phyloP scores from a whole-genome alignment of 2,113 vertebrate species.

The Oceanites oceanicus region DNA sequence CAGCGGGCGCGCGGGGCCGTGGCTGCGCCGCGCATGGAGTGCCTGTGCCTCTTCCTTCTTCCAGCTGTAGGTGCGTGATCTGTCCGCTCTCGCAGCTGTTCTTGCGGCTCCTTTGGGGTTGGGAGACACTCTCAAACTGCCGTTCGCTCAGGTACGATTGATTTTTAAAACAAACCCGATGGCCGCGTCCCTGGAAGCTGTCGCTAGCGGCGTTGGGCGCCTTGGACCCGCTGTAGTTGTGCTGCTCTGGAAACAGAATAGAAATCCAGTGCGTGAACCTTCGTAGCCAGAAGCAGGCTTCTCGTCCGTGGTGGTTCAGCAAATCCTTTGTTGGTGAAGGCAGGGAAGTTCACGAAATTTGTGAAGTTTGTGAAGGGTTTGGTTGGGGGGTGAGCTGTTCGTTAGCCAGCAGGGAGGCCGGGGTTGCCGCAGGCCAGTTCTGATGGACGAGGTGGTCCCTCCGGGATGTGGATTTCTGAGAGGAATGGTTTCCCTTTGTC shows the following conservation, averaged over 20 bases:
- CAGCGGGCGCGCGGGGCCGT: background rate
- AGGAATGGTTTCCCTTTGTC: background rate
- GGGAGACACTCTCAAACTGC: background rate
- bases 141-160: accelerated
- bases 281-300: background rate
- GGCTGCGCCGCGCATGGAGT: background rate
- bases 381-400: too few species aligned
- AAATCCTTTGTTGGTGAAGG: background rate
- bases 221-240: background rate
- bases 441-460: background rate
- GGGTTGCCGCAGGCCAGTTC: background rate
- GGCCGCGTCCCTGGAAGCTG: background rate
- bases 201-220: accelerated
- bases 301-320: background rate
- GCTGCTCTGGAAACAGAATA: background rate
- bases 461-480: background rate
- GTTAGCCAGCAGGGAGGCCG: background rate
- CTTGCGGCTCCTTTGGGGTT: background rate
- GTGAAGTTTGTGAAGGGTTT: too few species aligned
- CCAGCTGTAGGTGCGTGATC: accelerated
- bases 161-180: background rate
- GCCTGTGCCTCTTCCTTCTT: background rate
- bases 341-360: too few species aligned
- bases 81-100: background rate
- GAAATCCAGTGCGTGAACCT: background rate